phyloP scores from a whole-genome alignment of 2,113 vertebrate species.

The Crotophaga sulcirostris region DNA sequence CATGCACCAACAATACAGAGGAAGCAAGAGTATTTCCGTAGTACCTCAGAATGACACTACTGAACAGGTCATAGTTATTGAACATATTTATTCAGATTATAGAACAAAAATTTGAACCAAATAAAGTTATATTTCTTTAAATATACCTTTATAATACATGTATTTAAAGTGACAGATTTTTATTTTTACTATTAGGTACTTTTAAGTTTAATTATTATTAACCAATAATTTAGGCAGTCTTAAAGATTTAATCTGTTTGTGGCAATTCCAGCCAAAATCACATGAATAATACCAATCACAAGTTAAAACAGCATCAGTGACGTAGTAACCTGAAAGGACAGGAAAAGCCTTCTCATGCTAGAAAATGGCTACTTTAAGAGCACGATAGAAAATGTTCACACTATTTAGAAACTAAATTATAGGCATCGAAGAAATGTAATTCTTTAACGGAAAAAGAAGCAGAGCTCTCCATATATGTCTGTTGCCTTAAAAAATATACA shows the following conservation, averaged over 20 bases:
- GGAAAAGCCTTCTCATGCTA: neutral
- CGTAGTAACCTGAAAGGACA: neutral
- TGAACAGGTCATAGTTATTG: neutral
- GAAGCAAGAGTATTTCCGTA: neutral
- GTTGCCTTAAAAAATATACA: neutral
- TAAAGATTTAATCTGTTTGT: neutral
- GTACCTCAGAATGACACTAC: neutral
- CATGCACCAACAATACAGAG: neutral
- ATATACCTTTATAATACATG: neutral
- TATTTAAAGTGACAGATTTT: neutral
- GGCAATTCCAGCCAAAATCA: neutral
- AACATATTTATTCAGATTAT: neutral
- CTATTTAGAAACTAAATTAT: neutral
- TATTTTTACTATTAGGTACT: neutral
- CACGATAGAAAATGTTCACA: neutral
- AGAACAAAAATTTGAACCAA: neutral
- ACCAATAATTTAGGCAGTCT: neutral
- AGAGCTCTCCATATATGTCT: neutral
- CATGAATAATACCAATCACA: neutral
- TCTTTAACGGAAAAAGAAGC: neutral
- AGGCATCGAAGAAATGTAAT: neutral
- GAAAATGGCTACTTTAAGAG: neutral
- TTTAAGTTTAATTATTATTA: neutral
- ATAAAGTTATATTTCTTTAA: neutral
- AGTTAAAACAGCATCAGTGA: neutral